Evolutionary conservation across 2,113 vertebrate genomes (phyloP), one percentile per base, ranked within the genome.

Genomic region (Illadopsis cleaveri): DNA sequence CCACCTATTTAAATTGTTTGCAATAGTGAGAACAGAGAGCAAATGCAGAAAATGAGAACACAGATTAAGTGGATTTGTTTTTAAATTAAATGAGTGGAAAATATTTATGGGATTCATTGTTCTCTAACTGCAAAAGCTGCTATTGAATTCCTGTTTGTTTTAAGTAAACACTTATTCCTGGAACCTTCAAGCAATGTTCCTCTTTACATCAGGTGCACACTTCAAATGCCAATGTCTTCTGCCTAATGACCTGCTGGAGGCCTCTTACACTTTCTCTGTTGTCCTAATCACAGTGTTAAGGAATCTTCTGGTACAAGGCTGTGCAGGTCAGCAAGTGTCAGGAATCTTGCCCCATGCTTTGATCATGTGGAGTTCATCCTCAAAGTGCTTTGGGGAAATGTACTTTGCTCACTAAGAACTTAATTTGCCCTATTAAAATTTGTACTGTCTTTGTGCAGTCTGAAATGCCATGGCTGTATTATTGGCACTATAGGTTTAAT

Each of bases 61-160:
- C 6, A 47, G 35, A 70, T 75, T 60, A 71, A n/a, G 15, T 87
- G 19, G 30, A 51, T 91, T 90, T 85, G 14, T 7, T 93, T 89
- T 93, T 40, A 80, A 82, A 72, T 79, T 77, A 80, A 89, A 58
- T 31, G 18, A 88, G 25, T 70, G 58, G 88, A 81, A 95, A 95
- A 57, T 90, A 80, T 58, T 90, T 50, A 56, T 3, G 2, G 27
- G 66, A 27, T 73, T 86, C 31, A 38, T 81, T 92, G 86, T 88
- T 88, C 37, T 90, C 33, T 42, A 33, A 12, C 25, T 58, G 50
- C n/a, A 57, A 83, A 92, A 51, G 58, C 47, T 66, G 35, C 62
- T 47, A 33, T 58, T 77, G 68, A 90, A 73, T 81, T 86, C 54
- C 53, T 56, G 17, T 58, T 96, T 90, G 54, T 47, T 58, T 73